Conservation (phyloP, 2,797 vertebrate genomes). For the Dryobates pubescens region DNA sequence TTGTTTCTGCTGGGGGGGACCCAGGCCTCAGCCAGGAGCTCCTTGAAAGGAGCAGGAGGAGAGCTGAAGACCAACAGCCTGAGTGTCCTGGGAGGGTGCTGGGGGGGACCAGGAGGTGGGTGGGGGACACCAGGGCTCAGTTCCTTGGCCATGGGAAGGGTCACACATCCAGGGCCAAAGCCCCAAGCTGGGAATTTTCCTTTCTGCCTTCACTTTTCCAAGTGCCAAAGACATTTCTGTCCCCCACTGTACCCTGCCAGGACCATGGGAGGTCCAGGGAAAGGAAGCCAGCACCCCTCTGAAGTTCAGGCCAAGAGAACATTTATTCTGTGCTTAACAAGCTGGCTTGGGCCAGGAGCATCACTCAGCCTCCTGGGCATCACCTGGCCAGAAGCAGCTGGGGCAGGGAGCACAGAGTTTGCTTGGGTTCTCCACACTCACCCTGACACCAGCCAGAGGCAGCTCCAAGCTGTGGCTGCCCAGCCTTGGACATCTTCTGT, state of each 20-base stretch:
- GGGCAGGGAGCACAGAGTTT: fast-evolving
- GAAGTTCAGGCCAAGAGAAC: background rate
- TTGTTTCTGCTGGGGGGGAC: background rate
- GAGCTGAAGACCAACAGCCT: background rate
- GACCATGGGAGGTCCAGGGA: background rate
- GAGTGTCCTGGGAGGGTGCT: background rate
- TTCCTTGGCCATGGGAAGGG: background rate
- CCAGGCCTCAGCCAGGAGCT: background rate
- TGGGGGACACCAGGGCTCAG: background rate
- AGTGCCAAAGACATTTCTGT: background rate
- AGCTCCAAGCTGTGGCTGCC: background rate
- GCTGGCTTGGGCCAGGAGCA: background rate
- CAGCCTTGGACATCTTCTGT: background rate
- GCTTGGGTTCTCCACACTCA: background rate
- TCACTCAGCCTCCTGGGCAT: fast-evolving
- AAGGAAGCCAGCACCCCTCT: background rate
- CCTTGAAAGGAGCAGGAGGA: background rate
- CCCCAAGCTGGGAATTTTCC: background rate
- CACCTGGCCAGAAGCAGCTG: background rate
- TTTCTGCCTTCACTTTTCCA: background rate
- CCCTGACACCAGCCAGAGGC: background rate
- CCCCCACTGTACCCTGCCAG: background rate
- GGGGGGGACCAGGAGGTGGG: background rate
- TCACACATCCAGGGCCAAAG: background rate
- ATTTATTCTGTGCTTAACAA: conserved; percentile 36